phyloP scores from a whole-genome alignment of 1,140 invertebrate species.

The Ridgeia piscesae region DNA sequence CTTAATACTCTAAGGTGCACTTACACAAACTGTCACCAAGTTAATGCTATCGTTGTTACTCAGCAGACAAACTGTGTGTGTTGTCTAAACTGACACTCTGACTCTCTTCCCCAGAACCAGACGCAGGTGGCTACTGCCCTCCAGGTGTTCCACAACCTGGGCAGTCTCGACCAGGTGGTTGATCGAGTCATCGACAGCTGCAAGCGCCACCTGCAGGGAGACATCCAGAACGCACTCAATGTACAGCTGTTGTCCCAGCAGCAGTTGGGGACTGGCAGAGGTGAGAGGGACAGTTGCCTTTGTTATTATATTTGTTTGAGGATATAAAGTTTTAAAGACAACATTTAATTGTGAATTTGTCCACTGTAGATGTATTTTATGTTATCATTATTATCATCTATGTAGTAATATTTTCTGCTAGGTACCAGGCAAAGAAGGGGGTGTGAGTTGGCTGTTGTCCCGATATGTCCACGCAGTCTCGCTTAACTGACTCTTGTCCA shows the following conservation, averaged over 20 bases:
- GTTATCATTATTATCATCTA: neutral
- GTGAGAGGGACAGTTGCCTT: neutral
- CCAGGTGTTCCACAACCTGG: conserved; percentile 74
- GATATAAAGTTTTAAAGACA: too few relatives aligned
- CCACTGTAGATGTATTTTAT: neutral
- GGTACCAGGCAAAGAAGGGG: too few relatives aligned
- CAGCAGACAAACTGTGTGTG: too few relatives aligned
- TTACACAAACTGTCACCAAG: too few relatives aligned
- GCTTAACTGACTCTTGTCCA: too few relatives aligned
- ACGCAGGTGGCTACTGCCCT: conserved; percentile 68
- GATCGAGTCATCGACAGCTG: conserved; percentile 63
- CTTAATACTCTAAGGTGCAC: too few relatives aligned
- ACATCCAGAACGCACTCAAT: conserved; percentile 65
- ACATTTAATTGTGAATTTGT: neutral
- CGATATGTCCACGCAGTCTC: too few relatives aligned
- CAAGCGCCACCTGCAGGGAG: conserved; percentile 63
- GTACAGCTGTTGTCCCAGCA: conserved; percentile 52
- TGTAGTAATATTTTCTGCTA: neutral
- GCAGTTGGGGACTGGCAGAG: conserved; percentile 16
- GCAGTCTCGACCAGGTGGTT: conserved; percentile 64
- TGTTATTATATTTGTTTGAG: too few relatives aligned
- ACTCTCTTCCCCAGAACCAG: conserved; percentile 62
- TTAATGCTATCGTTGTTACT: too few relatives aligned
- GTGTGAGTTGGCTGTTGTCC: too few relatives aligned
- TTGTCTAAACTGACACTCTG: neutral